These are phyloP conservation scores for Darevskia mixta DNA, from an alignment of 2,797 vertebrate species.

Conservation along the genomic window DNA sequence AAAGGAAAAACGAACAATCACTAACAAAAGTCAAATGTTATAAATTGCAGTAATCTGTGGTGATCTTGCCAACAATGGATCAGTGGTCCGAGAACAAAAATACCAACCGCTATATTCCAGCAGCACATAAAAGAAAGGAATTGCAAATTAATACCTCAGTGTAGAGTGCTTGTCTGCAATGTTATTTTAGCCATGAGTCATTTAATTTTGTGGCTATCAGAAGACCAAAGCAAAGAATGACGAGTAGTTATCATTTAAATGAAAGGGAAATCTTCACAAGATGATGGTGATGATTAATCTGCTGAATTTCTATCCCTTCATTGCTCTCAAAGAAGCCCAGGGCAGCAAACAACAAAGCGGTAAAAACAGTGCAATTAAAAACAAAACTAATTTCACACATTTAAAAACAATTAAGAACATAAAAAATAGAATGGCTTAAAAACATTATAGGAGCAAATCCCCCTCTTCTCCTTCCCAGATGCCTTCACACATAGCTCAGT, in stretches of 20 bases:
- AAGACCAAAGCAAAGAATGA: constrained; percentile 38
- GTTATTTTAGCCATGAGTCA: not conserved
- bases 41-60: constrained; percentile 18
- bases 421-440: too few species aligned
- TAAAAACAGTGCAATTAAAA: too few species aligned
- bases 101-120: not conserved
- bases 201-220: constrained; percentile 22
- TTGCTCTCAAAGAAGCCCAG: too few species aligned
- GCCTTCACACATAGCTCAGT: too few species aligned
- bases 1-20: constrained; percentile 18
- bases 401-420: too few species aligned
- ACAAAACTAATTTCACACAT: too few species aligned
- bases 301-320: too few species aligned
- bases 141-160: not conserved
- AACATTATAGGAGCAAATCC: not conserved
- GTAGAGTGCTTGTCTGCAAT: constrained; percentile 27
- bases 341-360: too few species aligned
- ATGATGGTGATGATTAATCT: not conserved
- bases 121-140: constrained; percentile 39
- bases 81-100: not conserved
- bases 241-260: not conserved
- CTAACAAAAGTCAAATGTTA: too few species aligned
- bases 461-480: not conserved
- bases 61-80: not conserved
- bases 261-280: not conserved